A percentile compares a stretch with the other conserved stretches of the same genome.
phyloP scores from a whole-genome alignment of 1,140 invertebrate species.

The Caenorhabditis inopinata region DNA sequence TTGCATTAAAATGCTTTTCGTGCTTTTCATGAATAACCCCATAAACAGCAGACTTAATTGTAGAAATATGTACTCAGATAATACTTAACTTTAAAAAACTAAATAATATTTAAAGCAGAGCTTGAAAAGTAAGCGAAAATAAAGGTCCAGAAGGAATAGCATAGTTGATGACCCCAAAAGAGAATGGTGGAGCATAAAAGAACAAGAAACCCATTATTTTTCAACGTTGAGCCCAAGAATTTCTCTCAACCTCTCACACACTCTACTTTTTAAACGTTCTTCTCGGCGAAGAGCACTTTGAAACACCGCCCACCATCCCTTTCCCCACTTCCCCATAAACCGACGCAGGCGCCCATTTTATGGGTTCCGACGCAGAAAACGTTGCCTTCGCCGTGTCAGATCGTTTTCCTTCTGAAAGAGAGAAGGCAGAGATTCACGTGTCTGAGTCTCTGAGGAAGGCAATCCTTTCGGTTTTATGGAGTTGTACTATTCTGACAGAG shows the following conservation, averaged over 20 bases:
- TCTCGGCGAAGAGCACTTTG: neutral
- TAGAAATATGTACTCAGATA: no score
- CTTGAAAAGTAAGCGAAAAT: no score
- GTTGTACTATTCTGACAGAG: conserved; percentile 6
- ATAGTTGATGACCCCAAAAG: neutral
- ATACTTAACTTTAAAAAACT: no score
- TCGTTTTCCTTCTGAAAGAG: conserved; percentile 25
- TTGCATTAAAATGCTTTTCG: no score
- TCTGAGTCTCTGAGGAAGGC: neutral
- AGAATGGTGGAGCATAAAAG: neutral
- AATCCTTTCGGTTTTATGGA: conserved; percentile 18
- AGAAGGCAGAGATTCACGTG: conserved; percentile 4
- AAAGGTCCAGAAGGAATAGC: neutral
- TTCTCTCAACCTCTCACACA: neutral
- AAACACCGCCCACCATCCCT: conserved; percentile 29
- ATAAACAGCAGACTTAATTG: no score
- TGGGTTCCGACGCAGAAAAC: conserved; percentile 27
- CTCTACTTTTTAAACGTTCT: neutral
- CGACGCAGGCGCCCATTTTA: conserved; percentile 27
- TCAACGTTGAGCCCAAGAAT: conserved; percentile 11
- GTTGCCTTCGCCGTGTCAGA: neutral
- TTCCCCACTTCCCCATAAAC: no score
- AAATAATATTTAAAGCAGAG: no score
- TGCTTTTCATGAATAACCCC: no score
- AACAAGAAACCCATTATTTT: neutral